A percentile compares a stretch with the other conserved stretches of the same genome.
Evolutionary conservation across 2,888 invertebrate genomes (phyloP).

Genomic region (Leptarthrus brevirostris): DNA sequence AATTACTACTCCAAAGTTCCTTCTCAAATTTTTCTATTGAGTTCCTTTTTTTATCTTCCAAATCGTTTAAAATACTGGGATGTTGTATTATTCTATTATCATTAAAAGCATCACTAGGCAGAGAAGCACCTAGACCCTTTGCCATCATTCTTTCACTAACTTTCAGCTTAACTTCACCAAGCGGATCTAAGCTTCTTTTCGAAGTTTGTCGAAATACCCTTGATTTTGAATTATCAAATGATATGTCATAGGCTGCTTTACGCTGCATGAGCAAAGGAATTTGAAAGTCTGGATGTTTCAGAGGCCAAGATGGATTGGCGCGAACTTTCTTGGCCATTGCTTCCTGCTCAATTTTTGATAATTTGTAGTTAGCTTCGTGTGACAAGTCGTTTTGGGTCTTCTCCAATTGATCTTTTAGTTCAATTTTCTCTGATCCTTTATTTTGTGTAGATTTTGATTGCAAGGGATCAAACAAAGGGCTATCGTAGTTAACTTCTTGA

Average conservation of each 20-base stretch:
- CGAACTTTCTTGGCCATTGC: slow-evolving; percentile 51
- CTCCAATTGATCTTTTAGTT: slow-evolving; percentile 57
- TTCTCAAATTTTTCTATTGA: not conserved
- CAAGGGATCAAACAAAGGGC: not conserved
- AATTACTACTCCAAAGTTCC: not conserved
- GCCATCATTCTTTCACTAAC: slow-evolving; percentile 62
- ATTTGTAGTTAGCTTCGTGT: slow-evolving; percentile 66
- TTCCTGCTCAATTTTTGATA: slow-evolving; percentile 66
- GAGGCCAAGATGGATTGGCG: slow-evolving; percentile 4
- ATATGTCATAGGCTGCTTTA: not conserved
- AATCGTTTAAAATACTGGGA: not conserved
- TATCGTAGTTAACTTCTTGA: slow-evolving; percentile 7
- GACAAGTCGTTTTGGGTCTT: slow-evolving; percentile 61
- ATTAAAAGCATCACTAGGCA: slow-evolving; percentile 60
- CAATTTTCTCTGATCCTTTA: not conserved
- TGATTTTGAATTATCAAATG: slow-evolving; percentile 41
- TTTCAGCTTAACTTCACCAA: slow-evolving; percentile 62
- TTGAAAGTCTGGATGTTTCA: slow-evolving; percentile 27
- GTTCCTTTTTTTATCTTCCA: not conserved
- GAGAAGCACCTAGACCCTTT: slow-evolving; percentile 61
- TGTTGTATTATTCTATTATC: not conserved
- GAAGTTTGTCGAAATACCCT: slow-evolving; percentile 54
- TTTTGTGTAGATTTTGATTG: not conserved
- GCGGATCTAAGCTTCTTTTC: slow-evolving; percentile 58
- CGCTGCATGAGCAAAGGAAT: slow-evolving; percentile 15